phyloP scores from a whole-genome alignment of 2,797 vertebrate species.

The Heterohyrax brucei region DNA sequence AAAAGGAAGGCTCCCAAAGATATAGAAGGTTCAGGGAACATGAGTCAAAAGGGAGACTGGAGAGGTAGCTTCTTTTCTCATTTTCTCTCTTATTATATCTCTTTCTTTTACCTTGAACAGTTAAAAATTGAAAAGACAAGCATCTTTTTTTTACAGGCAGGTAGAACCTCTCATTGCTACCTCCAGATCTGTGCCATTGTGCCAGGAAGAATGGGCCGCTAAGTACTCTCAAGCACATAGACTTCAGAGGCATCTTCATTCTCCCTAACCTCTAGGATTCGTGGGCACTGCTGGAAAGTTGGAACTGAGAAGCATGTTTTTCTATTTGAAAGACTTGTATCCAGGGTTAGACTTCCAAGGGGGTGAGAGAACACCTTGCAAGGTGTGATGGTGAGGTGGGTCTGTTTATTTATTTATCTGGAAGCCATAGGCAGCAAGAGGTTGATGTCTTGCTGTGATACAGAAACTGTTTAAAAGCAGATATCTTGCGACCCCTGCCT shows the following conservation, averaged over 20 bases:
- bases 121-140: slow-evolving; percentile 32
- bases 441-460: slow-evolving; percentile 62
- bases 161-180: background rate
- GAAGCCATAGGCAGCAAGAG: slow-evolving; percentile 33
- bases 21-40: background rate
- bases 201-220: slow-evolving; percentile 28
- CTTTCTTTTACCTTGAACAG: slow-evolving; percentile 40
- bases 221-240: slow-evolving; percentile 6
- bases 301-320: slow-evolving; percentile 62
- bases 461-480: slow-evolving; percentile 52
- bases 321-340: slow-evolving; percentile 66
- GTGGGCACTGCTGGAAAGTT: slow-evolving; percentile 53
- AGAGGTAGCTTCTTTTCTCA: slow-evolving; percentile 5
- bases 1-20: background rate
- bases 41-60: slow-evolving; percentile 27
- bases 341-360: slow-evolving; percentile 51
- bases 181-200: background rate
- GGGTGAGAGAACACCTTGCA: slow-evolving; percentile 53
- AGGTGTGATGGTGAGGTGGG: background rate
- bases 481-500: slow-evolving; percentile 48
- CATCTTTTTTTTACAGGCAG: background rate
- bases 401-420: slow-evolving; percentile 78
- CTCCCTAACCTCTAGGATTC: slow-evolving; percentile 27
- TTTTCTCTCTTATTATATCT: slow-evolving; percentile 11
- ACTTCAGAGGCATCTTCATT: slow-evolving; percentile 63